Evolutionary conservation across 2,888 invertebrate genomes (phyloP), one percentile per base, ranked within the genome.

Genomic region (Drosophila kambysellisi): DNA sequence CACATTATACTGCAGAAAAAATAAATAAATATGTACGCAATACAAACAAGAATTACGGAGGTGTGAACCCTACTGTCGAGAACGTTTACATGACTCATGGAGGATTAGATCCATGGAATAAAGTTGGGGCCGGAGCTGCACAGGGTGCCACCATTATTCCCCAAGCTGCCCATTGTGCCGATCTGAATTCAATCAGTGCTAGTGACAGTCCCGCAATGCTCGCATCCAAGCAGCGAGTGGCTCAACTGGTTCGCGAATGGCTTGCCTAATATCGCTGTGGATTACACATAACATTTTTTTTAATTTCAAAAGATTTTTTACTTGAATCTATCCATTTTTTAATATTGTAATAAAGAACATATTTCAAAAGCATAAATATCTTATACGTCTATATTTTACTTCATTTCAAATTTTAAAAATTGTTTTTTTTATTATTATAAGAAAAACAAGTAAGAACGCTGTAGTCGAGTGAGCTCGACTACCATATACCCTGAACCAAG

Each of bases 21-120:
- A 76, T 91, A 32, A 17, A 79, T 4, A 12, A 58, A 2, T 81
- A 87, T 32, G 73, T 81, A 11, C 46, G 73, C 3, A 71, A 91
- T 11, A 94, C 94, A 2, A 94, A 95, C 81, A 73, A 87, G 0
- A 76, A 92, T 37, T 94, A 93, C 74, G 94, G 94, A 11, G 94
- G 94, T 2, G 77, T 86, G 6, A 68, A 91, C 57, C 93, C 94
- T 0, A 90, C 92, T n/a, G 92, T 94, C 0, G 92, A 89, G 8
- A 94, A 94, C 59, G 94, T 95, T 1, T 93, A 94, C 33, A 94
- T 93, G 62, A 93, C 94, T 4, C 94, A 95, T 60, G 95, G 95
- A 11, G 92, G 92, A 60, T 71, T 94, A 29, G 95, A 95, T 91
- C 94, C 94, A 15, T 95, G 95, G 95, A 93, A 94, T 80, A 81